These are phyloP conservation scores for Agrochola macilenta DNA, from an alignment of 2,888 invertebrate species.

Conservation along the genomic window DNA sequence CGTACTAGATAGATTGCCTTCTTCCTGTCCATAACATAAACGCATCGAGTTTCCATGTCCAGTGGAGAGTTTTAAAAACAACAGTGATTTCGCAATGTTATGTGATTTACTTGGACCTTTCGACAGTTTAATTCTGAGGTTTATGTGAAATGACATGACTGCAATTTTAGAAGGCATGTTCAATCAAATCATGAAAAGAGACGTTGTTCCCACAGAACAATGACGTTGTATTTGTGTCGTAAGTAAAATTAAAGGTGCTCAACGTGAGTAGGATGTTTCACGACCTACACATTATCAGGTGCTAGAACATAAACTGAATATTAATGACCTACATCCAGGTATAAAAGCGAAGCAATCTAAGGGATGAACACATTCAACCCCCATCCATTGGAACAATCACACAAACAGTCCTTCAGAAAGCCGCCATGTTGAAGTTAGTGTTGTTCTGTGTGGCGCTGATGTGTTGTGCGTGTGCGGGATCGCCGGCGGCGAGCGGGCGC, in stretches of 20 bases:
- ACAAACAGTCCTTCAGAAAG: not conserved
- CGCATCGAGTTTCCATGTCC: not conserved
- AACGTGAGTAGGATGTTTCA: not conserved
- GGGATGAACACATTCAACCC: slow-evolving; percentile 32
- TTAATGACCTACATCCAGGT: slow-evolving; percentile 35
- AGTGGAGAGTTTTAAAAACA: not conserved
- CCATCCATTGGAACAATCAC: slow-evolving; percentile 27
- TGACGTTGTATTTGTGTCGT: not conserved
- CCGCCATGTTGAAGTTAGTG: slow-evolving; percentile 43
- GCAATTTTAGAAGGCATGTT: too few relatives aligned
- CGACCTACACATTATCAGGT: not conserved
- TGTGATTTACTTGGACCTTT: not conserved
- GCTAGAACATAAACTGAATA: slow-evolving; percentile 4
- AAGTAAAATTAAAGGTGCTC: not conserved
- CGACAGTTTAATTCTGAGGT: not conserved
- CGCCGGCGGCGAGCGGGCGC: slow-evolving; percentile 2
- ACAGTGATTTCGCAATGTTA: not conserved
- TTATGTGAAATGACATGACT: too few relatives aligned
- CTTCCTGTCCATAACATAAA: too few relatives aligned
- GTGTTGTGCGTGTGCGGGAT: slow-evolving; percentile 12
- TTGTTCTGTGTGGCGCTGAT: slow-evolving; percentile 24
- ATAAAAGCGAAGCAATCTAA: slow-evolving; percentile 38
- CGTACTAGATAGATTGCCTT: too few relatives aligned
- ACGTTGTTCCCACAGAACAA: not conserved
- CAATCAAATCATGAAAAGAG: not conserved